These are phyloP conservation scores for Meta bourneti DNA, from an alignment of 2,888 invertebrate species.

Conservation along the genomic window DNA sequence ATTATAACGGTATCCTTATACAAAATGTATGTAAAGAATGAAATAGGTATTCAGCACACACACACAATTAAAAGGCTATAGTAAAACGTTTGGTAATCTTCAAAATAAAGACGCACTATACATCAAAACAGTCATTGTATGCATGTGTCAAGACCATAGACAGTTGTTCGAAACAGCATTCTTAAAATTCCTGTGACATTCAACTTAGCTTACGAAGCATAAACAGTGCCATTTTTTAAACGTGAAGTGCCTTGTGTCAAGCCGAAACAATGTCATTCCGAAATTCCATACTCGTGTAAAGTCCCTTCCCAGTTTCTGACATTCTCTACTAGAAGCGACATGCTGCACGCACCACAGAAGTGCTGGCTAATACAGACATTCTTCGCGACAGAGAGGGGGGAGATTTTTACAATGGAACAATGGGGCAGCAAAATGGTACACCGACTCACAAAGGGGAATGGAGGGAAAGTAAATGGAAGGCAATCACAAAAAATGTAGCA, in stretches of 20 bases:
- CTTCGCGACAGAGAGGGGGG: neutral
- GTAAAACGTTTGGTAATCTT: no score
- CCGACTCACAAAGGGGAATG: slow-evolving; percentile 17
- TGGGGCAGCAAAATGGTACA: slow-evolving; percentile 7
- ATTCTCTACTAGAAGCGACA: neutral
- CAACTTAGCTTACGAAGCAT: no score
- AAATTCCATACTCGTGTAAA: neutral
- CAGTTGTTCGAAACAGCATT: no score
- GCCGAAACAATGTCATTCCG: slow-evolving; percentile 7
- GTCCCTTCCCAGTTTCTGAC: neutral
- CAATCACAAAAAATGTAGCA: slow-evolving; percentile 55
- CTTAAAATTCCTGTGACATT: no score
- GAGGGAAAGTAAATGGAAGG: slow-evolving; percentile 1
- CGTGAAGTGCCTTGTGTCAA: neutral
- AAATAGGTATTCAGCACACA: no score
- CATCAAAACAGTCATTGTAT: no score
- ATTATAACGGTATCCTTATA: no score
- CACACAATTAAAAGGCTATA: no score
- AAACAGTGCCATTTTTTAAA: neutral
- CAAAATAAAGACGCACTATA: no score
- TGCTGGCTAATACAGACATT: slow-evolving; percentile 2
- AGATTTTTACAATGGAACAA: slow-evolving; percentile 4
- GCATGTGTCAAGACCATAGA: no score
- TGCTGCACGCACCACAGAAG: slow-evolving; percentile 13
- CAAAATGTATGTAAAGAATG: no score